These are phyloP conservation scores for Neomorphus geoffroyi DNA, from an alignment of 2,797 vertebrate species.

Conservation along the genomic window DNA sequence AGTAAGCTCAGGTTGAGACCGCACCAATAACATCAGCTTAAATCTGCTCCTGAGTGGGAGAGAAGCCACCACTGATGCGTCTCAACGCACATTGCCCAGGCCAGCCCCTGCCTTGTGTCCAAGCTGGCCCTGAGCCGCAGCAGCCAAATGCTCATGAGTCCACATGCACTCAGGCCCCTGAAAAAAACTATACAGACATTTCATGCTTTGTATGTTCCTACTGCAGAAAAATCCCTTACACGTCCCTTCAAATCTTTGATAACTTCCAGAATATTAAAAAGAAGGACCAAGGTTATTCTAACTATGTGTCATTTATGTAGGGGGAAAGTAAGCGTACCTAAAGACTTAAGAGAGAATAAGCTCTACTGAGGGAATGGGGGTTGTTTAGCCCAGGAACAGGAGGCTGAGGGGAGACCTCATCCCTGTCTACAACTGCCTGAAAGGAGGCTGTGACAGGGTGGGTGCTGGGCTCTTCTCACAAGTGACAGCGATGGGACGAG, in stretches of 20 bases:
- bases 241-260: neutral
- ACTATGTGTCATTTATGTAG: neutral
- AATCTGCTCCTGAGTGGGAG: neutral
- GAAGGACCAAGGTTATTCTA: neutral
- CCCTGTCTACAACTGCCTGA: too few species aligned
- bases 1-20: neutral
- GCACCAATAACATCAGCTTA: fast-evolving
- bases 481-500: too few species aligned
- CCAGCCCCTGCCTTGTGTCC: neutral
- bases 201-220: neutral
- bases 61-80: neutral
- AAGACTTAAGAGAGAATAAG: too few species aligned
- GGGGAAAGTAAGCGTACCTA: neutral
- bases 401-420: too few species aligned
- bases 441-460: too few species aligned
- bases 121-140: neutral
- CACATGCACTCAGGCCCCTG: neutral
- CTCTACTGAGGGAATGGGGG: too few species aligned
- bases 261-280: neutral
- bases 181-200: neutral
- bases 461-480: too few species aligned
- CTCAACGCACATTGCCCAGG: neutral
- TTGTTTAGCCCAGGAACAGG: too few species aligned
- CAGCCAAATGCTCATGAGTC: neutral
- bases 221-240: neutral